These are phyloP conservation scores for Tubulanus polymorphus DNA, from an alignment of 2,888 invertebrate species.

Conservation along the genomic window DNA sequence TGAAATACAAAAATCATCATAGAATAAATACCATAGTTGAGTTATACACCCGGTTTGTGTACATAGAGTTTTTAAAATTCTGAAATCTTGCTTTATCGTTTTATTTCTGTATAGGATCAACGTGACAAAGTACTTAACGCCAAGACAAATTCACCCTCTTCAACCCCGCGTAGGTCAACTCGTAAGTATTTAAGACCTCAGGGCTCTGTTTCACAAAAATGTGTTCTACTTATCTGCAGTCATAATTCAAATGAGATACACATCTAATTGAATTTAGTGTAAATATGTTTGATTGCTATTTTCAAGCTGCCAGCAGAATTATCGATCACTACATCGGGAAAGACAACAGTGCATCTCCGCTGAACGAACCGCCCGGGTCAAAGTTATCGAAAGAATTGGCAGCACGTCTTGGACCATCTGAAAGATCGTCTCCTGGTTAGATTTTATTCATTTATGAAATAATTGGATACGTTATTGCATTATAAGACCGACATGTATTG, in stretches of 20 bases:
- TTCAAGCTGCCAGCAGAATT: conserved; percentile 47
- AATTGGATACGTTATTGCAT: background rate
- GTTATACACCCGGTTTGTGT: too few relatives aligned
- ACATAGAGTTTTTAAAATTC: too few relatives aligned
- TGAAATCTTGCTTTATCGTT: too few relatives aligned
- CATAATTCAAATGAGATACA: too few relatives aligned
- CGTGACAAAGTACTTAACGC: background rate
- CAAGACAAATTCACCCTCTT: conserved; percentile 13
- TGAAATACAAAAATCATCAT: too few relatives aligned
- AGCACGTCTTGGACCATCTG: conserved; percentile 25
- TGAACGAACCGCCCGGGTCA: conserved; percentile 25
- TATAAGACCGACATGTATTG: background rate
- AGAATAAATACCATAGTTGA: too few relatives aligned
- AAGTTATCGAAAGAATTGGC: conserved; percentile 31
- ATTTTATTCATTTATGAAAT: background rate
- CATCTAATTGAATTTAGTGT: too few relatives aligned
- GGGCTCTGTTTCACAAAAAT: too few relatives aligned
- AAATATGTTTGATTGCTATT: background rate
- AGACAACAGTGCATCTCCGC: conserved; percentile 36
- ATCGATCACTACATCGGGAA: conserved; percentile 44
- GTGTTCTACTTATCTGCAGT: too few relatives aligned
- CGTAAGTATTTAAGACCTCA: conserved; percentile 22
- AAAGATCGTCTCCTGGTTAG: background rate
- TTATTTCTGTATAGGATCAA: too few relatives aligned
- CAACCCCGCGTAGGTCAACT: conserved; percentile 28